Evolutionary conservation across 1,140 invertebrate genomes (phyloP).

Genomic region (Bombus turneri): DNA sequence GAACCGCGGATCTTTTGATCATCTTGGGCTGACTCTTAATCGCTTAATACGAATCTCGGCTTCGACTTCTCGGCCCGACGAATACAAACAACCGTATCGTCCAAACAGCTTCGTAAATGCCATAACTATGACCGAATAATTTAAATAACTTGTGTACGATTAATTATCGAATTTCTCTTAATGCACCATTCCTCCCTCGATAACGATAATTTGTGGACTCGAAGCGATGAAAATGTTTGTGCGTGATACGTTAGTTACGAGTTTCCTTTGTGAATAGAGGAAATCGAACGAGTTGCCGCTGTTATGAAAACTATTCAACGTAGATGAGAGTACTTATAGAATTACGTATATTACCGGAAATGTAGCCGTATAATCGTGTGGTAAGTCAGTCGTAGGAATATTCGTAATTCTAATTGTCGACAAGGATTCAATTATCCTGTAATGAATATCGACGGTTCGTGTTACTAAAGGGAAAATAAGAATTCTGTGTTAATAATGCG

Average conservation of each 20-base stretch:
- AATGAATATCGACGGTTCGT: neutral
- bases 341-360: too few species aligned
- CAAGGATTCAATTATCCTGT: too few species aligned
- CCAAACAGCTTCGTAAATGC: neutral
- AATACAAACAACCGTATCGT: neutral
- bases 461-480: neutral
- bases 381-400: too few species aligned
- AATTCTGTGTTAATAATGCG: neutral
- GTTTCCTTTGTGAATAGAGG: neutral
- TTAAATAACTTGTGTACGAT: neutral
- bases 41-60: conserved; percentile 13
- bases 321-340: too few species aligned
- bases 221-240: too few species aligned
- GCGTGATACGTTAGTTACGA: neutral
- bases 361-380: too few species aligned
- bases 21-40: conserved; percentile 15
- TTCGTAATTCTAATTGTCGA: too few species aligned
- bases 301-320: too few species aligned
- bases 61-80: neutral
- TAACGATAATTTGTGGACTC: neutral
- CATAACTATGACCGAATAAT: neutral
- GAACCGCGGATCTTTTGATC: conserved; percentile 37
- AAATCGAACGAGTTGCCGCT: neutral
- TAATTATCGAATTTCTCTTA: neutral
- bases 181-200: neutral